Evolutionary conservation across 2,113 vertebrate species (phyloP).

Genomic region (Zosterops borbonicus): DNA sequence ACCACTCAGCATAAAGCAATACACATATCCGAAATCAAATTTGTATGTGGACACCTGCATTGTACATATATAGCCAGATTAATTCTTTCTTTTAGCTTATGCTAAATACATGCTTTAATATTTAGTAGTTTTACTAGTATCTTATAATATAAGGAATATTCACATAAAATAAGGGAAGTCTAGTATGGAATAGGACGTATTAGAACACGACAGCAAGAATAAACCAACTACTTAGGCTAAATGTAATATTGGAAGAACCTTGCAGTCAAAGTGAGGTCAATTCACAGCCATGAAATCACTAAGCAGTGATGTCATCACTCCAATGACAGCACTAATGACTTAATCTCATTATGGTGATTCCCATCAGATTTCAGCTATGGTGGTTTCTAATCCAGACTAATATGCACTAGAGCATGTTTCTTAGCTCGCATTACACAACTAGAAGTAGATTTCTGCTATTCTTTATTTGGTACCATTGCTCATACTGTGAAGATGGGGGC

Average conservation of each 20-base stretch:
- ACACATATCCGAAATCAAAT: not conserved
- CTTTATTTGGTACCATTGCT: not conserved
- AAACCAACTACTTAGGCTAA: not conserved
- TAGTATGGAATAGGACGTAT: not conserved
- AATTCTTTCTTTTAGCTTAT: not conserved
- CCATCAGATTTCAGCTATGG: not conserved
- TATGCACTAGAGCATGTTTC: not conserved
- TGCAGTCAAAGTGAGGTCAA: not conserved
- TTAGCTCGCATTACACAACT: not conserved
- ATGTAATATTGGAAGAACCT: not conserved
- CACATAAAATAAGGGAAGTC: not conserved
- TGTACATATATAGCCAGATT: not conserved
- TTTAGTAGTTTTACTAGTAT: not conserved
- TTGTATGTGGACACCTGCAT: not conserved
- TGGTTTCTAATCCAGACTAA: not conserved
- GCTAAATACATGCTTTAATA: not conserved
- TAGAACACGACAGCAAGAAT: not conserved
- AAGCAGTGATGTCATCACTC: not conserved
- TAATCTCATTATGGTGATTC: not conserved
- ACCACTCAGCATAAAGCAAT: not conserved
- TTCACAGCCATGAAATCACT: not conserved
- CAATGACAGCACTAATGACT: not conserved
- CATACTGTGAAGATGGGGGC: not conserved
- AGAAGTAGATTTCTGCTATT: not conserved
- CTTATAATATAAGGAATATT: not conserved